A percentile compares a stretch with the other conserved stretches of the same genome.
phyloP scores from a whole-genome alignment of 2,113 vertebrate genomes.

The Phycodurus eques region DNA sequence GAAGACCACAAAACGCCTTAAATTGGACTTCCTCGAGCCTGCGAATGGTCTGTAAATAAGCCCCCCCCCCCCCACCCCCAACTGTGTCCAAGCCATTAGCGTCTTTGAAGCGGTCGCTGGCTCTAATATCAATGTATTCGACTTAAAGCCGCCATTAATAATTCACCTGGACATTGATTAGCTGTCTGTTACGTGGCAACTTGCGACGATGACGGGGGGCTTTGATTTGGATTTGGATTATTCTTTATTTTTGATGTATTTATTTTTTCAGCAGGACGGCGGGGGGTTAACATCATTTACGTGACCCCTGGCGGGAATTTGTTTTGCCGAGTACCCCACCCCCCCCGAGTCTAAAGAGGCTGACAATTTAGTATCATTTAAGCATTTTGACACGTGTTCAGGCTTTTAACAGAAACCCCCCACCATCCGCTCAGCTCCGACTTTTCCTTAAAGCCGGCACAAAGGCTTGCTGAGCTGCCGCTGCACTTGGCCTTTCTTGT shows the following conservation, averaged over 20 bases:
- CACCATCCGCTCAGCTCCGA: conserved; percentile 14
- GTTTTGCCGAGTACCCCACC: conserved; percentile 69
- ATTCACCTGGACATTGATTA: conserved; percentile 80
- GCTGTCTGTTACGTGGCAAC: conserved; percentile 54
- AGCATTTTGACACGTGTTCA: conserved; percentile 69
- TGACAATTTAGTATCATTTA: conserved; percentile 74
- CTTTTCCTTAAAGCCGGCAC: conserved; percentile 53
- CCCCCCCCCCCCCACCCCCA: conserved; percentile 45
- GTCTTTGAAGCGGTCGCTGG: conserved; percentile 72
- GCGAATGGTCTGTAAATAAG: neutral
- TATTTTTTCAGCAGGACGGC: conserved; percentile 63
- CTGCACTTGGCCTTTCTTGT: conserved; percentile 22
- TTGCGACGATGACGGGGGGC: neutral
- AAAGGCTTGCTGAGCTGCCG: conserved; percentile 63
- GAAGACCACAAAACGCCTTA: neutral
- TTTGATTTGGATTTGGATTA: neutral
- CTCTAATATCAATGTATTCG: conserved; percentile 79
- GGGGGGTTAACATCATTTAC: conserved; percentile 61
- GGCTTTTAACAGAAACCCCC: conserved; percentile 43
- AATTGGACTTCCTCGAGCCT: neutral
- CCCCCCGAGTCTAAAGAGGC: conserved; percentile 60
- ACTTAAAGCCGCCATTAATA: conserved; percentile 78
- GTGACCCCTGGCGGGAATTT: conserved; percentile 70
- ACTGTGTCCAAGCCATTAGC: conserved; percentile 66
- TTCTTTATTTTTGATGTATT: conserved; percentile 31